phyloP scores from a whole-genome alignment of 2,113 vertebrate species.

The Paratilapia polleni region DNA sequence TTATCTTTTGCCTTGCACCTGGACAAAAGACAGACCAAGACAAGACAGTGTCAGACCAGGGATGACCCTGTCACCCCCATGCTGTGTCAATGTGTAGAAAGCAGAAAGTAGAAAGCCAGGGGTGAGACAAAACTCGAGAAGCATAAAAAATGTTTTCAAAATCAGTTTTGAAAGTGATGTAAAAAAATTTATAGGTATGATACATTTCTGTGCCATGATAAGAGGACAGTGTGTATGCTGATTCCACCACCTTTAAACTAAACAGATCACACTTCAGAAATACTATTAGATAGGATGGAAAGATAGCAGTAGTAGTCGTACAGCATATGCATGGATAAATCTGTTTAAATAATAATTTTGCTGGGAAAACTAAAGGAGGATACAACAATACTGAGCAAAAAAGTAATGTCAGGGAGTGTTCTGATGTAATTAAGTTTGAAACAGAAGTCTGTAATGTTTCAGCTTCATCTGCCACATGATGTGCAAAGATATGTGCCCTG shows the following conservation, averaged over 20 bases:
- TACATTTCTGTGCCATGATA: background rate
- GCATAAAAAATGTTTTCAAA: background rate
- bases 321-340: background rate
- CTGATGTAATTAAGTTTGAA: background rate
- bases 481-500: too few relatives aligned
- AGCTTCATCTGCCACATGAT: background rate
- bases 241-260: too few relatives aligned
- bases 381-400: background rate
- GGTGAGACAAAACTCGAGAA: background rate
- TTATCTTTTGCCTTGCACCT: background rate
- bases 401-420: background rate
- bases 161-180: constrained; percentile 4
- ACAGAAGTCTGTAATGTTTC: background rate
- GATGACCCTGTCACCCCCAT: background rate
- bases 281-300: background rate
- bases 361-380: background rate
- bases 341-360: background rate
- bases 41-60: background rate
- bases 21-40: background rate
- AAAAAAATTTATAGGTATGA: background rate
- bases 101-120: background rate
- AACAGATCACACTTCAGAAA: background rate
- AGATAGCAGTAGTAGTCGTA: background rate
- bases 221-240: too few relatives aligned
- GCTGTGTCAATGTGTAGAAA: background rate